Evolutionary conservation across 2,113 vertebrate genomes (phyloP), one percentile per base, ranked within the genome.

Genomic region (Mus pahari): DNA sequence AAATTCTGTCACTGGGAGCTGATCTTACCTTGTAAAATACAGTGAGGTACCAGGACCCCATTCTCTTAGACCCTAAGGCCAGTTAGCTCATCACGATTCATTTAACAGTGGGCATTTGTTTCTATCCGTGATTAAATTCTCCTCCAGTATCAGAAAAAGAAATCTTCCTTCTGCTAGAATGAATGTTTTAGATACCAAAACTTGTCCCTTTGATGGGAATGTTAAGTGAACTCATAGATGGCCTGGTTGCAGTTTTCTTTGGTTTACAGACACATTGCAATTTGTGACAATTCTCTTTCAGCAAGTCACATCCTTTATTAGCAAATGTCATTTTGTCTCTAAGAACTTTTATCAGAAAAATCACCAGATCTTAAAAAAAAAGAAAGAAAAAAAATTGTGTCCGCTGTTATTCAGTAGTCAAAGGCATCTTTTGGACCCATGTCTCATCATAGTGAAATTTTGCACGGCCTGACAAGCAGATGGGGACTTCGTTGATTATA

Each of bases 331-430:
- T 68, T 94, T 53, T 77, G 50, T 64, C 33, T 62, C n/a, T 95
- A 87, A 93, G 50, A 95, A 70, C 7, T 92, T 95, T 92, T 28
- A n/a, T 94, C 36, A 90, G 22, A 55, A 81, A 83, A 87, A 42
- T 86, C 60, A 89, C 20, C 66, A 58, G 71, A 74, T 39, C 71
- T 74, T 74, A 42, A 39, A 71, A 33, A 6, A 16, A 26, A 62
- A 22, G 20, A 19, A 22, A 22, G 19, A 12, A 33, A 4, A 73
- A 8, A 73, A 39, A 53, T 77, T 81, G 11, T 82, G 36, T 17
- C 9, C 26, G 5, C 48, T 66, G 20, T 45, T 94, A 94, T 90
- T 94, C n/a, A 95, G 31, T 26, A 77, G 42, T 31, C 14, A 84
- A 78, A 88, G 48, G 5, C 26, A 88, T 78, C 31, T 92, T 77